Base-by-base conservation (phyloP, 2,797 vertebrate genomes). In the Muscicapa striata region DNA sequence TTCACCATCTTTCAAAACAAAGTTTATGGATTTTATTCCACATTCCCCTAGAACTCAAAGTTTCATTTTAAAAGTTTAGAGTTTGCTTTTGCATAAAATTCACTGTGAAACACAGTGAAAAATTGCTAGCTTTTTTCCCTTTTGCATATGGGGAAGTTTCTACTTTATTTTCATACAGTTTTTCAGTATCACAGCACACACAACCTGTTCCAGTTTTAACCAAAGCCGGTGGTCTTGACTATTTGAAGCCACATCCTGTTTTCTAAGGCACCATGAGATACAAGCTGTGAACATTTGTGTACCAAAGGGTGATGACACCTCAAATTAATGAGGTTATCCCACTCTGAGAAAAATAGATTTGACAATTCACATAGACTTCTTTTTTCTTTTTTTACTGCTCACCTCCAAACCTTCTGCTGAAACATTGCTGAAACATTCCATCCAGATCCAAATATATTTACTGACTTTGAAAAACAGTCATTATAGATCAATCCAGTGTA, bases 401-500 rank as follows among this genome's bases (percentile, higher is more conserved):
- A 99, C 99, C 97, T 97, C 99, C 99, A 99, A 55, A 98, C 98
- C 17, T 96, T 97, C 89, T 97, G 95, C 4, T 94, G 73, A 96
- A 98, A 99, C 99, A 99, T 99, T 9, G 98, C 98, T 7, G 98
- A 98, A 85, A 99, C 97, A 4, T 98, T 99, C 99, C 99, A 99
- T n/a, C 98, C 95, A 7, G 99, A 99, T 84, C 98, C 98, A 48
- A 99, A 99, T 49, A 99, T 98, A 95, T 98, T 99, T 75, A 99
- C 55, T 0, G 99, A 99, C 97, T 99, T 99, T 34, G 99, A 99
- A 97, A 99, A 99, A 54, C 99, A 99, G 97, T 99, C 99, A 5
- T 99, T 99, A 97, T 99, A 99, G 97, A 99, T 98, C 92, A 99
- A 97, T 43, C 99, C 99, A 1, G 99, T 99, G 97, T 99, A 99